phyloP scores from a whole-genome alignment of 2,113 vertebrate species.

The Eonycteris spelaea region DNA sequence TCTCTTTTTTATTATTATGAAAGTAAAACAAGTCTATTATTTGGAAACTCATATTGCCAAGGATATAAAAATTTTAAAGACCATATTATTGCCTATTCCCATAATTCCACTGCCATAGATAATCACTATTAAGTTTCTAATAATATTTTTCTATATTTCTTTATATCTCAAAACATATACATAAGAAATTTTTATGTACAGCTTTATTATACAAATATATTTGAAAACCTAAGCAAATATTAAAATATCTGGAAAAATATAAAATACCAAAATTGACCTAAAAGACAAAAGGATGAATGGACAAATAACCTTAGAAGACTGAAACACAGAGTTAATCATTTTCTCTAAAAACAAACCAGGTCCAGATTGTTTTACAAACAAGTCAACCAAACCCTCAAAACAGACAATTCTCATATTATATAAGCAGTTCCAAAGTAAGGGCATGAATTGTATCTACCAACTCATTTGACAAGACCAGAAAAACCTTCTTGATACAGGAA shows the following conservation, averaged over 20 bases:
- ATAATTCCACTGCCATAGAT: neutral
- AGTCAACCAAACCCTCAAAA: neutral
- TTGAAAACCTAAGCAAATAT: neutral
- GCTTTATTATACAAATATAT: neutral
- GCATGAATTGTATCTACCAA: neutral
- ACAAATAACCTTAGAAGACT: neutral
- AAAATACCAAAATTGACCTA: neutral
- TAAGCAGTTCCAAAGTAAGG: neutral
- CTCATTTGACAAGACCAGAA: neutral
- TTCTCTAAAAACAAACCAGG: neutral
- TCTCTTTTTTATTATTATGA: neutral
- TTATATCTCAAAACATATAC: neutral
- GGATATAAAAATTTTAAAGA: neutral
- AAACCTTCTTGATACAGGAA: neutral
- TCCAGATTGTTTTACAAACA: neutral
- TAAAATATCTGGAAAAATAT: neutral
- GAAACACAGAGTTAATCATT: neutral
- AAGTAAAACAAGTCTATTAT: conserved; percentile 4
- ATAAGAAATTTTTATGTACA: neutral
- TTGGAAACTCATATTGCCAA: neutral
- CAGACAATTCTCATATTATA: neutral
- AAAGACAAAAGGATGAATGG: neutral
- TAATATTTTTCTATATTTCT: neutral
- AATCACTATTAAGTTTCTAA: neutral
- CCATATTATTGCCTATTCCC: neutral